Evolutionary conservation across 1,140 invertebrate genomes (phyloP).

Genomic region (Drosophila repleta): DNA sequence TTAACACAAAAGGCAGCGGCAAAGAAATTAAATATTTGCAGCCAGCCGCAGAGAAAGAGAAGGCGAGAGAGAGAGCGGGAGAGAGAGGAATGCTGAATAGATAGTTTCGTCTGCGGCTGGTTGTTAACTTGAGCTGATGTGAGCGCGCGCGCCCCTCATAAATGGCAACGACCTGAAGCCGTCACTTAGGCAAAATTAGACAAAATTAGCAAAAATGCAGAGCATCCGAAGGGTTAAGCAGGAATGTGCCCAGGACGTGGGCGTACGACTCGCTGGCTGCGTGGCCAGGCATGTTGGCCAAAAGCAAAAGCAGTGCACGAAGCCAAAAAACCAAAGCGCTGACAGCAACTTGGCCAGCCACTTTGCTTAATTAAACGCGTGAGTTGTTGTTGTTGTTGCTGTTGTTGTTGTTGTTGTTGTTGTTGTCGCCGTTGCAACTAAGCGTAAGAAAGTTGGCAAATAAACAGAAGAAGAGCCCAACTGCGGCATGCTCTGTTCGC

Average conservation of each 20-base stretch:
- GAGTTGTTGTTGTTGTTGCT: conserved; percentile 41
- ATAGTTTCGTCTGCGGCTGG: not conserved
- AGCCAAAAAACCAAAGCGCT: conserved; percentile 23
- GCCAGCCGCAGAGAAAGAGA: not conserved
- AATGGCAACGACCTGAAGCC: conserved; percentile 48
- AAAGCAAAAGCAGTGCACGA: conserved; percentile 6
- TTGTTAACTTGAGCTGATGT: conserved; percentile 16
- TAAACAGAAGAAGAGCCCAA: not conserved
- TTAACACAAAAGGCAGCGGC: conserved; percentile 39
- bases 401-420: conserved; percentile 34
- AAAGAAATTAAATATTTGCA: conserved; percentile 60
- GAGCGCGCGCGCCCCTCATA: conserved; percentile 35
- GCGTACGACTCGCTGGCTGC: no score
- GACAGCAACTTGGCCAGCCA: conserved; percentile 60
- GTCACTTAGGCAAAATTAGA: conserved; percentile 60
- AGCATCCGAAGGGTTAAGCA: conserved; percentile 2
- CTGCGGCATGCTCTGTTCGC: conserved; percentile 3
- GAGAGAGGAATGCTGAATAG: not conserved
- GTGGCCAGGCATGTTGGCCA: not conserved
- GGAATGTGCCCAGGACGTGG: not conserved
- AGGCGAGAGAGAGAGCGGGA: not conserved
- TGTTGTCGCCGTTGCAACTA: conserved; percentile 24
- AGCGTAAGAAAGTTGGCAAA: not conserved
- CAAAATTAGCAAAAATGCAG: conserved; percentile 65
- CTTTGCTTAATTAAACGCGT: conserved; percentile 81